Evolutionary conservation across 2,113 vertebrate genomes (phyloP), one percentile per base, ranked within the genome.

Genomic region (Fulmarus glacialis): DNA sequence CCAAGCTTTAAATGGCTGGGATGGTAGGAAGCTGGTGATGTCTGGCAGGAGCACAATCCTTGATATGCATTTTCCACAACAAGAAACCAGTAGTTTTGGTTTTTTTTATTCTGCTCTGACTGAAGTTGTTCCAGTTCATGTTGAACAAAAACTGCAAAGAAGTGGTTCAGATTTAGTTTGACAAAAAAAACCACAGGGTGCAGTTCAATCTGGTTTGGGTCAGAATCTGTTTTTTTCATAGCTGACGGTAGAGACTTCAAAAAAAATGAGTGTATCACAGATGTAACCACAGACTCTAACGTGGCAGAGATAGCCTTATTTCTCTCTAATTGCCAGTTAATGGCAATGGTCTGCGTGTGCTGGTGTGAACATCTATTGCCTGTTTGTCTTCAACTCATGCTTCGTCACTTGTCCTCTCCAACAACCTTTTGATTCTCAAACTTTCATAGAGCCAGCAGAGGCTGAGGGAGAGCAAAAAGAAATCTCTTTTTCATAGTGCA

Each of bases 211-310:
- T 60, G 12, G 5, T 56, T 85, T 88, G 14, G 24, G 29, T 70
- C 43, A 64, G 63, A 73, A 73, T 50, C 38, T 72, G 17, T 27
- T 40, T 71, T 83, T 67, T 83, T 62, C 24, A 19, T 42, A 24
- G 52, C 29, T 68, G 32, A 29, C 23, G 38, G 18, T 9, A 30
- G 19, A 74, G 40, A 43, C 34, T 43, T 74, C 18, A 52, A 67
- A 43, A 34, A 34, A 45, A 60, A 36, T 4, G 2, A 38, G 0
- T 2, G 1, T 18, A 13, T 47, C 29, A 11, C 2, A 2, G 42
- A 10, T 55, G 30, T 24, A 18, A 3, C 14, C 30, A 18, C 11
- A 56, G 45, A 10, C 14, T 11, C 8, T 15, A 3, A 42, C 2
- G 0, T 43, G 50, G 29, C 48, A 85, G 11, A 13, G 14, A 2